phyloP scores from a whole-genome alignment of 2,888 invertebrate species.

The Anaspis maculata region DNA sequence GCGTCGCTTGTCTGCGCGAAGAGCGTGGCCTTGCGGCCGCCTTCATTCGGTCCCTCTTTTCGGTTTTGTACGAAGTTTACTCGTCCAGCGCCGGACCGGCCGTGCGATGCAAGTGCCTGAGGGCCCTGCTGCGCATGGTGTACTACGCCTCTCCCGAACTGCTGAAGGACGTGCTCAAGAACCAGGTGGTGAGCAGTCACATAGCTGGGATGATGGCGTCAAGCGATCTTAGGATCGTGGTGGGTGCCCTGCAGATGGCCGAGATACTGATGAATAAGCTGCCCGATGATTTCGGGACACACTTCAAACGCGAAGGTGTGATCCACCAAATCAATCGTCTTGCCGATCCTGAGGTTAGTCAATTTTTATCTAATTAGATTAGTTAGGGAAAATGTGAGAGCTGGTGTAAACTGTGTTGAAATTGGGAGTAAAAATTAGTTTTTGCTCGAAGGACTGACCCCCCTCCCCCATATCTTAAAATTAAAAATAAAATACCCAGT shows the following conservation, averaged over 20 bases:
- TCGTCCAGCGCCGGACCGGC: slow-evolving; percentile 97
- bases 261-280: slow-evolving; percentile 94
- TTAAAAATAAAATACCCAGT: too few relatives aligned
- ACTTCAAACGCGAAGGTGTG: slow-evolving; percentile 97
- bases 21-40: slow-evolving; percentile 62
- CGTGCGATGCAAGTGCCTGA: slow-evolving; percentile 92
- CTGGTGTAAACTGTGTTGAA: too few relatives aligned
- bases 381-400: too few relatives aligned
- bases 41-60: slow-evolving; percentile 70
- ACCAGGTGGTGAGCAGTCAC: slow-evolving; percentile 85
- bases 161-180: slow-evolving; percentile 64
- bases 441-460: too few relatives aligned
- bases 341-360: slow-evolving; percentile 55
- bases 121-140: slow-evolving; percentile 92
- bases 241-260: slow-evolving; percentile 94
- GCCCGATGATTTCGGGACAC: slow-evolving; percentile 89
- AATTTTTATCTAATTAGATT: neutral
- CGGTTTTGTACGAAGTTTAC: slow-evolving; percentile 95
- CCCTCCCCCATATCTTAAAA: too few relatives aligned
- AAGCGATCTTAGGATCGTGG: slow-evolving; percentile 91
- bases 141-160: slow-evolving; percentile 87
- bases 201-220: slow-evolving; percentile 98
- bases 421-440: too few relatives aligned
- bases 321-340: slow-evolving; percentile 75
- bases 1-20: slow-evolving; percentile 61